Base-by-base conservation (phyloP, 2,113 vertebrate genomes). In the Mesembrinibis cayennensis region DNA sequence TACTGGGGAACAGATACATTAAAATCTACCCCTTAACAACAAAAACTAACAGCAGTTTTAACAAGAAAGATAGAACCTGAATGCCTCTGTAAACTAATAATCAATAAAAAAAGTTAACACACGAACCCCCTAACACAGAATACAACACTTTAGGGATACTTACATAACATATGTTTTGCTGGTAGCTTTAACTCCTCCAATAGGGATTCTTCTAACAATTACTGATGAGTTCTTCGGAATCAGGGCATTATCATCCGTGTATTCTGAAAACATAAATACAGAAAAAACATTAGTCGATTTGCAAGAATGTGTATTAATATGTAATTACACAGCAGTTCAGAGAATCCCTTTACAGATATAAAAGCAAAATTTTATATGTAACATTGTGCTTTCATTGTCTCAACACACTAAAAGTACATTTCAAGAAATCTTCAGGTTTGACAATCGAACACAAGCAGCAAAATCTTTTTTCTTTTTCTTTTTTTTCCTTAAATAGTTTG, bases 161-260 rank as follows among this genome's bases (percentile, higher is more conserved):
- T 96, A 99, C 99, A 98, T 99, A 91, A 99, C 98, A n/a, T 98
- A 99, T 74, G 98, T 99, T 98, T 99, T 99, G 98, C 98, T 99
- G 50, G 99, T 98, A 82, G 99, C 98, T 95, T 98, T 99, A 45
- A 98, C 98, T 95, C 99, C 99, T 87, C 98, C 98, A 94, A 99
- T 98, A n/a, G 99, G 99, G 94, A 99, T 99, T 94, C 99, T 99
- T 97, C 99, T 98, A 89, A 99, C 98, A 94, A 99, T 99, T 82
- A 99, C 99, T 0, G 99, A 99, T 14, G 99, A 99, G 91, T 99
- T 99, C 98, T 99, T 99, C n/a, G 99, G 98, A 95, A 99, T 99
- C 79, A 98, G 97, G 50, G 98, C 98, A 45, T 95, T 98, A 36
- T 99, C 99, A 79, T 99, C 99, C 2, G 98, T 99, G 97, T 99